A percentile compares a stretch with the other conserved stretches of the same genome.
Evolutionary conservation across 2,888 invertebrate genomes (phyloP).

Genomic region (Pyrrhosoma nymphula): DNA sequence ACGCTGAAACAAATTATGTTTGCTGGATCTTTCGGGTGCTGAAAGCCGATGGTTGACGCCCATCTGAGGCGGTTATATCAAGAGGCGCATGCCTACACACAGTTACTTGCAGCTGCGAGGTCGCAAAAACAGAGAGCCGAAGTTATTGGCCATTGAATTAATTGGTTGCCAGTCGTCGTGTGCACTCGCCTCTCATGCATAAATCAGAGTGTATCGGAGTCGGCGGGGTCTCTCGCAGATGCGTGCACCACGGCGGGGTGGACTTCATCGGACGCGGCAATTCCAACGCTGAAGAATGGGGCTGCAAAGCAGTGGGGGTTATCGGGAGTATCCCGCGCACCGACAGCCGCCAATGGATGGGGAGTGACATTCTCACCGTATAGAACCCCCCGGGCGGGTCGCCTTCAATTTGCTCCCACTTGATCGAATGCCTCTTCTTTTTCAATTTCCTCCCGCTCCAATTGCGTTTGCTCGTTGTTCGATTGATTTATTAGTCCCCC

Average conservation of each 20-base stretch:
- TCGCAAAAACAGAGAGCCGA: too few species aligned
- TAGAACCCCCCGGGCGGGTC: background rate
- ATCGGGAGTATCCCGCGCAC: background rate
- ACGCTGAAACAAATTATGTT: too few species aligned
- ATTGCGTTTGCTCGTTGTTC: background rate
- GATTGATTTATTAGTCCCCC: background rate
- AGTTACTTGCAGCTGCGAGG: too few species aligned
- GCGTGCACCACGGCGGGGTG: background rate
- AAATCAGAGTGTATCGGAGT: constrained; percentile 3
- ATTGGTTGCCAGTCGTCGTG: background rate
- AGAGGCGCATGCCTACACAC: too few species aligned
- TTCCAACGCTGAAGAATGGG: background rate
- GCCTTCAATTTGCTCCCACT: background rate
- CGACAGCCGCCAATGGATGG: background rate
- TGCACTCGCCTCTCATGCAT: background rate
- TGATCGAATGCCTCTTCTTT: background rate
- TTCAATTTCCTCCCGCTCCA: background rate
- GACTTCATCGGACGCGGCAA: background rate
- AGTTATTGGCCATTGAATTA: too few species aligned
- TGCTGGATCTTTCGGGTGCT: too few species aligned
- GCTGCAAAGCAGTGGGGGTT: background rate
- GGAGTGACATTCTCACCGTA: background rate
- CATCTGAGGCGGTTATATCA: too few species aligned
- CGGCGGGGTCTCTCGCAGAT: background rate
- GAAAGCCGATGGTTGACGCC: too few species aligned